These are phyloP conservation scores for Sialia sialis DNA, from an alignment of 2,113 vertebrate genomes.

Conservation along the genomic window DNA sequence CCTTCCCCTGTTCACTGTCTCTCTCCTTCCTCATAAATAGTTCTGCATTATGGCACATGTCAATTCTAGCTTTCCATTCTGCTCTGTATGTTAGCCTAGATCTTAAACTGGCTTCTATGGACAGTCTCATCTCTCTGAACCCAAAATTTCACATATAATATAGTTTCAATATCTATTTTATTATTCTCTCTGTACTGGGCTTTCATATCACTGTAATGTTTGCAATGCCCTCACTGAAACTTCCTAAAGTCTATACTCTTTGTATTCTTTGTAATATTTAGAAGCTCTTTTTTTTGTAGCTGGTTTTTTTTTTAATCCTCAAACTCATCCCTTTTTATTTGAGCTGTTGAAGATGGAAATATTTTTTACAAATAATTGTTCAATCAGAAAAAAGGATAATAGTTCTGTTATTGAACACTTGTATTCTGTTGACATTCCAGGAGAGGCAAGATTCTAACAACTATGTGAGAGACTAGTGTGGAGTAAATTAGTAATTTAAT, in stretches of 20 bases:
- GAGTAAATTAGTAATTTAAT: background rate
- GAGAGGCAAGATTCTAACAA: conserved; percentile 5
- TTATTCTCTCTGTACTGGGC: background rate
- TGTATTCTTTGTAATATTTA: background rate
- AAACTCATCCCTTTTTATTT: background rate
- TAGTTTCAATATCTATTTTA: background rate
- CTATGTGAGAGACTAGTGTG: background rate
- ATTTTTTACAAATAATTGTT: background rate
- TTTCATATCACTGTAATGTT: background rate
- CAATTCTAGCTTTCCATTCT: background rate
- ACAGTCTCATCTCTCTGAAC: background rate
- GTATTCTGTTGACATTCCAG: background rate
- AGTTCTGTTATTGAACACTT: background rate
- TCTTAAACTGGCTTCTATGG: background rate
- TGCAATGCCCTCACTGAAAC: background rate
- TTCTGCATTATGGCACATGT: background rate
- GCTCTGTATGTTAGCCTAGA: background rate
- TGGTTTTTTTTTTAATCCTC: rapidly evolving
- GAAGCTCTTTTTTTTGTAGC: background rate
- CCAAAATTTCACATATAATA: background rate
- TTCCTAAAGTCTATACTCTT: background rate
- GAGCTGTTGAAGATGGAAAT: background rate
- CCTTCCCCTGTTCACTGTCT: background rate
- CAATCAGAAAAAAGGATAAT: background rate
- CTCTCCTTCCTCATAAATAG: background rate